Percentiles rank a stretch among this genome's conserved stretches.
phyloP scores from a whole-genome alignment of 2,797 vertebrate species.

The Erethizon dorsatum region DNA sequence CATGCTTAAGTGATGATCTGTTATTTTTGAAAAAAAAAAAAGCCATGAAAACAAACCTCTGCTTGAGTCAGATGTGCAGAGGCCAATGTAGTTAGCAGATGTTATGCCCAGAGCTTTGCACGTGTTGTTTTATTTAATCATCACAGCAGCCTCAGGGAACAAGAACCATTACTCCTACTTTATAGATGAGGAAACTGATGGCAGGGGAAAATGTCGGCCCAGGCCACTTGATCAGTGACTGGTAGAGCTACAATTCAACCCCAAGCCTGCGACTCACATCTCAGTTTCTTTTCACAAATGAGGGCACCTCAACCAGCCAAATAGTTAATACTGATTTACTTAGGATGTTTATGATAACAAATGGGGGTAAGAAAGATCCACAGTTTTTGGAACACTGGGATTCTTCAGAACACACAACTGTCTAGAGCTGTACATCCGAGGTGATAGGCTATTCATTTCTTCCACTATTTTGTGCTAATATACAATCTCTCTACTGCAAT shows the following conservation, averaged over 20 bases:
- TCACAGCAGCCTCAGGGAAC: slow-evolving; percentile 9
- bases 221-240: background rate
- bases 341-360: slow-evolving; percentile 50
- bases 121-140: slow-evolving; percentile 15
- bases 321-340: slow-evolving; percentile 16
- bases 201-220: background rate
- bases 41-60: slow-evolving; percentile 37
- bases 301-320: slow-evolving; percentile 12
- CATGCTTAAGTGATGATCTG: slow-evolving; percentile 1
- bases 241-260: background rate
- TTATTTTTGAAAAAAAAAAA: slow-evolving; percentile 21
- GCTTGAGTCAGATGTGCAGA: slow-evolving; percentile 21
- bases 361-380: background rate
- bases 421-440: background rate
- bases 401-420: slow-evolving; percentile 50
- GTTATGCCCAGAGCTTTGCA: background rate
- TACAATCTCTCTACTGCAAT: background rate
- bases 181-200: background rate
- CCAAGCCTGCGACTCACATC: background rate
- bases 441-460: background rate
- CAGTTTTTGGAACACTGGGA: background rate
- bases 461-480: background rate
- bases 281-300: slow-evolving; percentile 59
- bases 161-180: slow-evolving; percentile 6
- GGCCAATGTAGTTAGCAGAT: background rate